Base-by-base conservation (phyloP, 2,113 vertebrate genomes). In the Tachysurus fulvidraco region DNA sequence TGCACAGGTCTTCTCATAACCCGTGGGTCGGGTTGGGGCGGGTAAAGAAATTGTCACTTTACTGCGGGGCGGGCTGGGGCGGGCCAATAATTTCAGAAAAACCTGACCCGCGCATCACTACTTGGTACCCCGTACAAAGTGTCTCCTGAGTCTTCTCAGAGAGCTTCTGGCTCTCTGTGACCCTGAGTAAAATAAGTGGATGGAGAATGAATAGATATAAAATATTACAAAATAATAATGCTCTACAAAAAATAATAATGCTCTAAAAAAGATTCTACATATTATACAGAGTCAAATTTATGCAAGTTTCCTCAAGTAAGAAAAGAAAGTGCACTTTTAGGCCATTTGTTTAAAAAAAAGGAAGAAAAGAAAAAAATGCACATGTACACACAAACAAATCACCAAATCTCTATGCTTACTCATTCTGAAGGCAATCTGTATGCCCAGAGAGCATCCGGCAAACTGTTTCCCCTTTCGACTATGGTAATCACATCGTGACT, bases 381-480 rank as follows among this genome's bases (percentile, higher is more conserved):
- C 1, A 73, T 5, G 23, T 9, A 57, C 52, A 81, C 52, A 17
- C 12, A 78, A 44, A 50, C 9, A 76, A 25, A 76, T 21, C 69
- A 77, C 23, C 67, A 50, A 3, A 36, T 69, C 19, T 41, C 3
- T 6, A 30, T 21, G 17, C 4, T 17, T 46, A 2, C 36, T 81
- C 78, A 60, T 60, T 81, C 17, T 41, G 30, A 36, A 41, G 30
- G 19, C 52, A 30, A 30, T 55, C 65, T 73, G 52, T 71, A 73
- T 73, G 50, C 28, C 9, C 14, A 77, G 55, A 62, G 44, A 83
- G 57, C 65, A 80, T 76, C 41, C 30, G 52, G 44, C 41, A 2
- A 23, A 54, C 13, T 59, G 41, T 86, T 83, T 86, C 73, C 36
- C 36, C 21, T 83, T 46, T 79, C 21, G 73, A 36, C 73, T 19